phyloP scores from a whole-genome alignment of 2,113 vertebrate species.

The Amblyopsis rosae region DNA sequence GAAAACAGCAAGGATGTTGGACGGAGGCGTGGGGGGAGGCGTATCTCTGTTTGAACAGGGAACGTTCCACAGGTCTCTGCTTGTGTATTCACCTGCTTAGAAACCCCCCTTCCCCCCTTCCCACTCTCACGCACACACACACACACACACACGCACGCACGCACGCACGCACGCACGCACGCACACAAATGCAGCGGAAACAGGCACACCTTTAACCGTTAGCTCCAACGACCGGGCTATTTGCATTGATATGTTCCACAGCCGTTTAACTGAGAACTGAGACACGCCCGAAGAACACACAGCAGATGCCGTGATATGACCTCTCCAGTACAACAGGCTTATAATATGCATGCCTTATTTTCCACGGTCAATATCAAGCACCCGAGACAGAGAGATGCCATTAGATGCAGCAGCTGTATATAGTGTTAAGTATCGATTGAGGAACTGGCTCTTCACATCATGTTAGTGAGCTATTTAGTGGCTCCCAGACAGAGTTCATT shows the following conservation, averaged over 20 bases:
- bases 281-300: too few species aligned
- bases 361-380: background rate
- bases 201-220: background rate
- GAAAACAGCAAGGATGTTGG: too few species aligned
- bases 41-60: too few species aligned
- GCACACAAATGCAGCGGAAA: background rate
- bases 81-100: too few species aligned
- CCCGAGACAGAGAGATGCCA: background rate
- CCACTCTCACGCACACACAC: background rate
- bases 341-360: background rate
- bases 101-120: slow-evolving; percentile 1
- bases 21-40: too few species aligned
- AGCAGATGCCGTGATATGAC: background rate
- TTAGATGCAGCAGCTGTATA: background rate
- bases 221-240: background rate
- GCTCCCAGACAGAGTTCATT: slow-evolving; percentile 51
- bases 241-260: background rate
- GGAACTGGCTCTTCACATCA: slow-evolving; percentile 54
- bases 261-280: background rate
- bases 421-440: slow-evolving; percentile 49
- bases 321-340: background rate
- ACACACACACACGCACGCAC: background rate
- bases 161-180: background rate
- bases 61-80: too few species aligned
- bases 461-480: slow-evolving; percentile 55